phyloP scores from a whole-genome alignment of 2,113 vertebrate genomes.

The Syngnathus floridae region DNA sequence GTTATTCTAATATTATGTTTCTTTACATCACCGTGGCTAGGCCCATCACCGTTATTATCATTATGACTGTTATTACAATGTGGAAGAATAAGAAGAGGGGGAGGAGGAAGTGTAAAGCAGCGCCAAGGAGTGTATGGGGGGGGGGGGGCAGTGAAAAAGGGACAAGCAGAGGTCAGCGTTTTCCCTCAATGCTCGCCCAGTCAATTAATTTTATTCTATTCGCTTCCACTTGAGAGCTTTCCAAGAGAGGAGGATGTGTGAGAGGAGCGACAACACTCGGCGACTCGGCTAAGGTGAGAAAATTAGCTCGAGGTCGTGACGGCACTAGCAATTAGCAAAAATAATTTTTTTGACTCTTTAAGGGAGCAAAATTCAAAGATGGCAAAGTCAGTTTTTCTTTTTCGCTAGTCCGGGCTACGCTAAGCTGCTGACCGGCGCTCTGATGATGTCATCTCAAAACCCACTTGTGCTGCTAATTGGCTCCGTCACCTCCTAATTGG shows the following conservation, averaged over 20 bases:
- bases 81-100: slow-evolving; percentile 37
- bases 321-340: neutral
- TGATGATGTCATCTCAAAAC: slow-evolving; percentile 46
- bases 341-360: no score
- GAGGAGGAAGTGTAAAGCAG: slow-evolving; percentile 53
- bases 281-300: neutral
- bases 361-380: no score
- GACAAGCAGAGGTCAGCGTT: slow-evolving; percentile 95
- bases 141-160: slow-evolving; percentile 63
- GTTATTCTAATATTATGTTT: slow-evolving; percentile 77
- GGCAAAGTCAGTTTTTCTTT: neutral
- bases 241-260: slow-evolving; percentile 78
- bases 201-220: slow-evolving; percentile 90
- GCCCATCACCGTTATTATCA: slow-evolving; percentile 71
- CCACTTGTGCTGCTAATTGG: slow-evolving; percentile 46
- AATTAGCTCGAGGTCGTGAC: neutral
- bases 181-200: slow-evolving; percentile 95
- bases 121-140: slow-evolving; percentile 1
- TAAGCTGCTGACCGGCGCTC: slow-evolving; percentile 33
- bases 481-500: slow-evolving; percentile 56
- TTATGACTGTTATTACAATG: slow-evolving; percentile 76
- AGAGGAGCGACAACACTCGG: slow-evolving; percentile 42
- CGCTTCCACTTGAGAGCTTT: slow-evolving; percentile 83
- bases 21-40: slow-evolving; percentile 70
- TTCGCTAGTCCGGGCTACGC: slow-evolving; percentile 33